Evolutionary conservation across 1,140 invertebrate species (phyloP), one percentile per base, ranked within the genome.

Genomic region (Cardiocondyla obscurior): DNA sequence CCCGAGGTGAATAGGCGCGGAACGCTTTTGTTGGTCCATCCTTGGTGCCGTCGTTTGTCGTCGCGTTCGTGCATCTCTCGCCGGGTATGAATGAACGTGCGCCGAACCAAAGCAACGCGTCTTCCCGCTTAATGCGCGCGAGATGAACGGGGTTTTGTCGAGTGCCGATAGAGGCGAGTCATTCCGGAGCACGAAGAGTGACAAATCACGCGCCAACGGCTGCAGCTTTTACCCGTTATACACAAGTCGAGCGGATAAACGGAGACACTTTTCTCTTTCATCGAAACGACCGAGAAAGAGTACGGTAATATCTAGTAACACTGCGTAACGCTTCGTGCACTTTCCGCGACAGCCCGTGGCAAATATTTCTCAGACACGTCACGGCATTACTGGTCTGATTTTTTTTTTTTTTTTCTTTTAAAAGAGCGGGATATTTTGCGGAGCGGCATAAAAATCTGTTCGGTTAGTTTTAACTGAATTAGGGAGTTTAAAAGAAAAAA

Each of bases 181-280:
- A 77, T n/a, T 77, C 74, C 22, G 60, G 74, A 74, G 55, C 57
- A 60, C 28, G 36, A 25, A 51, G 74, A 77, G 74, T 77, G 74
- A 77, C 74, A 77, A 77, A 77, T 77, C 74, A 77, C 60, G 60
- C 46, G 60, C 44, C 74, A 67, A 77, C 74, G 73, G 73, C 73
- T 65, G 44, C 73, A 51, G 53, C 74, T 77, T 67, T 67, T 53
- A 30, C 72, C 72, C 72, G 72, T 74, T 74, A 74, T 22, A 5
- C 36, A 51, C 46, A 30, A 39, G 73, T 36, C 39, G 28, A 25
- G n/a, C 30, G 28, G 22, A 39, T 49, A 39, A 57, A 72, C 33
- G 49, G 33, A 7, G 44, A 53, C n/a, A n/a, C 72, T 67, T 51
- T 51, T 49, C 58, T 64, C 73, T 42, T 46, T 76, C 44, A 30